Base-by-base conservation (phyloP, 2,888 invertebrate species). In the Spodoptera exigua region DNA sequence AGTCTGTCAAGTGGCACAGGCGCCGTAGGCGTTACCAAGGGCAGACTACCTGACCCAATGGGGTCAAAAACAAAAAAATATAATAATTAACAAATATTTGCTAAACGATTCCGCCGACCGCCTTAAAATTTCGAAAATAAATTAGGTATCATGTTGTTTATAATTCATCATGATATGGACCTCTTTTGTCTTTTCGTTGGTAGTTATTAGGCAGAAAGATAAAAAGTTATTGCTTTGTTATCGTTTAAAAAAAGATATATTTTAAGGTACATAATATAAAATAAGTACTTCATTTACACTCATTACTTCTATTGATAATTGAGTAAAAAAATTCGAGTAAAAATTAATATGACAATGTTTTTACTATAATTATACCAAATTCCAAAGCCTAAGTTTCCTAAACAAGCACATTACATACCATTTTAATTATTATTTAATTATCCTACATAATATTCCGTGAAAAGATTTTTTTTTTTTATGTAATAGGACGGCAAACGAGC, bases 51-150 rank as follows among this genome's bases (percentile, higher is more conserved):
- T 78, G 79, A 59, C 5, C 17, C 13, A 4, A 14, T 2, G 11
- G 17, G 18, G 18, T 4, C 14, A 54, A 70, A 75, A 71, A 61
- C 12, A 27, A 60, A 52, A 27, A 64, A 55, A 64, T 37, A 44
- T 21, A n/a, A n/a, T 60, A 76, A 74, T 76, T 76, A 61, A 46
- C 45, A 48, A 66, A 76, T 74, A 66, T 76, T 76, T 70, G 66
- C 61, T 43, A 39, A 57, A 57, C 34, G 49, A 40, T 41, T 52
- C 16, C 36, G 4, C 17, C 18, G 7, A 41, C 17, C 12, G 16
- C 18, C 17, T 12, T 12, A 41, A 54, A 52, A 56, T 37, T 57
- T 45, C 11, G 1, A 1, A 27, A 18, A n/a, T 41, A 60, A 44
- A 14, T n/a, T n/a, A n/a, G n/a, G n/a, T 35, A 47, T 37, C 46